Evolutionary conservation across 2,113 vertebrate genomes (phyloP).

Genomic region (Pterocles gutturalis): DNA sequence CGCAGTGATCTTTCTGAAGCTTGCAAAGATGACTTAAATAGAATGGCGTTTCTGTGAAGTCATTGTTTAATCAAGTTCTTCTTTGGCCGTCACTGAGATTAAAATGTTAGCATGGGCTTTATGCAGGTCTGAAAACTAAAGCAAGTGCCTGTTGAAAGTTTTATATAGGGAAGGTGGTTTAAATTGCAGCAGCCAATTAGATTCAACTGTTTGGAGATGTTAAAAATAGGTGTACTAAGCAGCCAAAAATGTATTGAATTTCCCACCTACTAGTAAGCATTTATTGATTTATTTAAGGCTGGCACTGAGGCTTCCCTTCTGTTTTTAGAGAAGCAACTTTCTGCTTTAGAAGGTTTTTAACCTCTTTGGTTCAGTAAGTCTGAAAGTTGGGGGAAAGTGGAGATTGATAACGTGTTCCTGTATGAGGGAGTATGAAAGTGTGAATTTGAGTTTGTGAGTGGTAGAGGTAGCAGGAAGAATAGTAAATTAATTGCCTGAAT

Average conservation of each 20-base stretch:
- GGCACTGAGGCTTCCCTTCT: conserved; percentile 7
- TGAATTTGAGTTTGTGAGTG: not conserved
- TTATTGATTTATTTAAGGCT: conserved; percentile 40
- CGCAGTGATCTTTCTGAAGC: not conserved
- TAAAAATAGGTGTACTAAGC: not conserved
- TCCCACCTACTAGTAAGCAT: conserved; percentile 25
- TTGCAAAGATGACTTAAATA: conserved; percentile 41
- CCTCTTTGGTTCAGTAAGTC: not conserved
- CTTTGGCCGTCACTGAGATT: conserved; percentile 14
- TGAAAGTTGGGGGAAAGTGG: not conserved
- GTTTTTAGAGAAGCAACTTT: conserved; percentile 34
- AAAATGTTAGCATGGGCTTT: conserved; percentile 2
- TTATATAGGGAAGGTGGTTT: not conserved
- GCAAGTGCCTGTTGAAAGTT: conserved; percentile 13
- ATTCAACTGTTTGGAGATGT: not conserved
- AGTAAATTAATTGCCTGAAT: not conserved
- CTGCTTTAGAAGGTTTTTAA: not conserved
- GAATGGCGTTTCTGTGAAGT: not conserved
- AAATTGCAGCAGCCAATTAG: not conserved
- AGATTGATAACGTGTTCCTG: not conserved
- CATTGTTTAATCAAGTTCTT: conserved; percentile 52
- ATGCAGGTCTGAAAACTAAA: conserved; percentile 18
- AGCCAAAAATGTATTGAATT: conserved; percentile 48
- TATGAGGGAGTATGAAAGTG: not conserved
- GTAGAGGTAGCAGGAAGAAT: not conserved